Percentiles rank a stretch among this genome's conserved stretches.
phyloP scores from a whole-genome alignment of 2,888 invertebrate species.

The Eremobia ochroleuca region DNA sequence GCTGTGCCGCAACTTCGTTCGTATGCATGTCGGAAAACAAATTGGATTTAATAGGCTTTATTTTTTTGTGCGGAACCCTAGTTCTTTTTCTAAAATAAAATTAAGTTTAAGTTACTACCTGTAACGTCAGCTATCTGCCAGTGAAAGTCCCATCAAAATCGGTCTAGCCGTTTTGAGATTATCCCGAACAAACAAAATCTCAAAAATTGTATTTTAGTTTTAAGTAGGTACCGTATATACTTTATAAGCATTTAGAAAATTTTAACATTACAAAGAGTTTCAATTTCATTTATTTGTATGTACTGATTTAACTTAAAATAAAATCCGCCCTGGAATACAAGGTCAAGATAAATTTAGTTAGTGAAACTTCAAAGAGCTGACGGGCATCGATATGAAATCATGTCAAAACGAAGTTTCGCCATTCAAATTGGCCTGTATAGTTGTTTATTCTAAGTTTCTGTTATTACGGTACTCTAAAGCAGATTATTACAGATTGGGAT shows the following conservation, averaged over 20 bases:
- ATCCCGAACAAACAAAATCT: not conserved
- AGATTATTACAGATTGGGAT: conserved; percentile 69
- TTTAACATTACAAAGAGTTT: too few species aligned
- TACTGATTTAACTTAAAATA: not conserved
- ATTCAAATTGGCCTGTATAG: not conserved
- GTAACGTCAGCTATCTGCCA: not conserved
- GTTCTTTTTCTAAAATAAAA: not conserved
- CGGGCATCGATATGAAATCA: conserved; percentile 3
- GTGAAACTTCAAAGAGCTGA: not conserved
- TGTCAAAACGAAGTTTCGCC: not conserved
- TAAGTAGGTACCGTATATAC: too few species aligned
- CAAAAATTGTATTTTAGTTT: too few species aligned
- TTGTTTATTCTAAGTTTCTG: conserved; percentile 7
- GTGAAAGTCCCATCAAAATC: not conserved
- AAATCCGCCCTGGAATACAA: not conserved
- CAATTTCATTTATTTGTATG: not conserved
- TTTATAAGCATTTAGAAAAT: too few species aligned
- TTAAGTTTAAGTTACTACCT: not conserved
- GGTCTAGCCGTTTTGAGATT: not conserved
- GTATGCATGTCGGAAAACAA: not conserved
- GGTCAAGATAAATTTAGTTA: not conserved
- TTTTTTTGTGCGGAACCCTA: not conserved
- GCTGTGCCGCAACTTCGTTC: not conserved
- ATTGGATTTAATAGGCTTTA: not conserved
- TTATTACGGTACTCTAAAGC: conserved; percentile 56